Percentiles rank a stretch among this genome's conserved stretches.
Conservation (phyloP, 2,113 vertebrate species). For the Gymnarchus niloticus region DNA sequence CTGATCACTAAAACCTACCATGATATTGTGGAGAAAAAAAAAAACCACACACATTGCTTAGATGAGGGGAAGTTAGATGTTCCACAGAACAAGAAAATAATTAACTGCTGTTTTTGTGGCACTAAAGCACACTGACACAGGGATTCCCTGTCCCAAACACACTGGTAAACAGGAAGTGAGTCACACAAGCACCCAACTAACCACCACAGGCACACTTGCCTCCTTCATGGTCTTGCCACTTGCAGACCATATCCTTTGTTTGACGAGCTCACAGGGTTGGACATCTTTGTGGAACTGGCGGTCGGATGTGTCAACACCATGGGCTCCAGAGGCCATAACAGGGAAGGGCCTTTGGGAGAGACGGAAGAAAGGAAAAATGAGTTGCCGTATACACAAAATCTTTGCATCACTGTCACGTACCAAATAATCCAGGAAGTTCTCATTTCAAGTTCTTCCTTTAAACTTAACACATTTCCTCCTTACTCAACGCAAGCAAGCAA, state of each 20-base stretch:
- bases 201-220: conserved; percentile 49
- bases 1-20: not conserved
- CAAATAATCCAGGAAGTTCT: not conserved
- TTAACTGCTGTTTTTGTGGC: not conserved
- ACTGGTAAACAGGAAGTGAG: not conserved
- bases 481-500: not conserved
- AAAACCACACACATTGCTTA: not conserved
- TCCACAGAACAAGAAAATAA: not conserved
- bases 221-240: conserved; percentile 80
- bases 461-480: not conserved
- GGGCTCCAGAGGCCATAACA: conserved; percentile 80
- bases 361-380: too few relatives aligned
- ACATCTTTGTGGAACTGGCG: conserved; percentile 55
- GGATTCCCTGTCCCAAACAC: not conserved
- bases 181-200: not conserved
- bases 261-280: conserved; percentile 64
- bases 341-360: conserved; percentile 56
- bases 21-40: not conserved
- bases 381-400: not conserved
- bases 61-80: not conserved
- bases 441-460: not conserved
- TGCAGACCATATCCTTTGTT: conserved; percentile 66
- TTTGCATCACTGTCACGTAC: not conserved
- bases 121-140: not conserved
- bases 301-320: conserved; percentile 70